A percentile compares a stretch with the other conserved stretches of the same genome.
Evolutionary conservation across 2,888 invertebrate genomes (phyloP).

Genomic region (Rhodophaea formosa): DNA sequence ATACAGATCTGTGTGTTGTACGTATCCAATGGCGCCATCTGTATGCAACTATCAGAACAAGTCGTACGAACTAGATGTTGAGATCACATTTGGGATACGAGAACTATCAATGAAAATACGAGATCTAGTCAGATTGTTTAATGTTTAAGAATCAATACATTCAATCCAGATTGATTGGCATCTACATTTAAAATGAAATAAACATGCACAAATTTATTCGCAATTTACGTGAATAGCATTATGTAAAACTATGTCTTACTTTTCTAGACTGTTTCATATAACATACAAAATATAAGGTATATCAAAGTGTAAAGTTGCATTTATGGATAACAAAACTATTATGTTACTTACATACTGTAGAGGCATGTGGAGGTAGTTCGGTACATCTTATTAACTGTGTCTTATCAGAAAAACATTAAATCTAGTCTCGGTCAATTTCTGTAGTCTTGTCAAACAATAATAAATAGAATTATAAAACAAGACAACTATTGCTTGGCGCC

Average conservation of each 20-base stretch:
- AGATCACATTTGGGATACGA: too few species aligned
- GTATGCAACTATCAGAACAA: too few species aligned
- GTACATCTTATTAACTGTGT: slow-evolving; percentile 51
- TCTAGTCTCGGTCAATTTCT: not conserved
- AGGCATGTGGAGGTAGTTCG: slow-evolving; percentile 78
- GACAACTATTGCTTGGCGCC: too few species aligned
- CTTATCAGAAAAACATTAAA: slow-evolving; percentile 33
- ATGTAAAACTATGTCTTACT: slow-evolving; percentile 51
- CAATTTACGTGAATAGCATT: slow-evolving; percentile 40
- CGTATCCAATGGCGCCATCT: too few species aligned
- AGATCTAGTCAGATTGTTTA: slow-evolving; percentile 72
- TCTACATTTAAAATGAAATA: slow-evolving; percentile 58
- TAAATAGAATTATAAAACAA: too few species aligned
- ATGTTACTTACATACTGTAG: slow-evolving; percentile 58
- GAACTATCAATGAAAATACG: not conserved
- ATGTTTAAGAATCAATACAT: slow-evolving; percentile 59
- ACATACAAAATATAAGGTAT: slow-evolving; percentile 63
- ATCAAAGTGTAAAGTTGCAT: slow-evolving; percentile 52
- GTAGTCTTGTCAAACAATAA: too few species aligned
- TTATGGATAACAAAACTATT: slow-evolving; percentile 63
- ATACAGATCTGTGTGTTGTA: too few species aligned
- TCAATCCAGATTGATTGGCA: slow-evolving; percentile 61
- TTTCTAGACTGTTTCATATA: slow-evolving; percentile 53
- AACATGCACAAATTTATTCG: slow-evolving; percentile 49
- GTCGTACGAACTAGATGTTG: too few species aligned